Evolutionary conservation across 2,113 vertebrate species (phyloP).

Genomic region (Rhynchopsitta pachyrhyncha): DNA sequence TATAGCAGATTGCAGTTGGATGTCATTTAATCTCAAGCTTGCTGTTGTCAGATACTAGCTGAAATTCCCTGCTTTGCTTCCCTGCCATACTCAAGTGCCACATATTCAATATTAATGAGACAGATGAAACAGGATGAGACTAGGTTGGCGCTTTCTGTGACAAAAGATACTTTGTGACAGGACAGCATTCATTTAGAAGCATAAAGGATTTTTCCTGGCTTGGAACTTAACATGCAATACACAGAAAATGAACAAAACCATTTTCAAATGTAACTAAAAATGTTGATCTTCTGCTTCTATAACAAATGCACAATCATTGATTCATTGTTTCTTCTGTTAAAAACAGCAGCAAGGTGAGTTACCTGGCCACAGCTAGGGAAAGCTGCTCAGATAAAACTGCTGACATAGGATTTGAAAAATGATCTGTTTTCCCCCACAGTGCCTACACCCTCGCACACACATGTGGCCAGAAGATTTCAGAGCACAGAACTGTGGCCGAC

Average conservation of each 20-base stretch:
- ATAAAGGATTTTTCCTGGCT: background rate
- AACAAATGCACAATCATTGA: background rate
- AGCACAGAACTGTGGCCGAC: background rate
- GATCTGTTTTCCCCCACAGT: rapidly evolving
- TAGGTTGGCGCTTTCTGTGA: background rate
- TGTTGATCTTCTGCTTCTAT: background rate
- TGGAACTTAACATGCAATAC: background rate
- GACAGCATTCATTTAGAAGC: background rate
- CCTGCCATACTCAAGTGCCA: background rate
- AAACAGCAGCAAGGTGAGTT: background rate
- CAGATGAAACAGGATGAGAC: conserved; percentile 26
- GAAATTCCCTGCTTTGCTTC: background rate
- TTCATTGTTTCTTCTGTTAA: background rate
- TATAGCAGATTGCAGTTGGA: background rate
- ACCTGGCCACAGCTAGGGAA: background rate
- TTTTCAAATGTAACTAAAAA: background rate
- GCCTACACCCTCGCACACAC: background rate
- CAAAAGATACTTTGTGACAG: conserved; percentile 7
- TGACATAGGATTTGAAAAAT: background rate
- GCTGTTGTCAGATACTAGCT: conserved; percentile 34
- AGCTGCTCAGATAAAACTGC: background rate
- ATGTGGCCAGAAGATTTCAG: background rate
- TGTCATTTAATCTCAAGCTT: conserved; percentile 22
- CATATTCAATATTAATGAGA: conserved; percentile 50
- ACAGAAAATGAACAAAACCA: background rate